Evolutionary conservation across 2,888 invertebrate species (phyloP).

Genomic region (Fragum fragum): DNA sequence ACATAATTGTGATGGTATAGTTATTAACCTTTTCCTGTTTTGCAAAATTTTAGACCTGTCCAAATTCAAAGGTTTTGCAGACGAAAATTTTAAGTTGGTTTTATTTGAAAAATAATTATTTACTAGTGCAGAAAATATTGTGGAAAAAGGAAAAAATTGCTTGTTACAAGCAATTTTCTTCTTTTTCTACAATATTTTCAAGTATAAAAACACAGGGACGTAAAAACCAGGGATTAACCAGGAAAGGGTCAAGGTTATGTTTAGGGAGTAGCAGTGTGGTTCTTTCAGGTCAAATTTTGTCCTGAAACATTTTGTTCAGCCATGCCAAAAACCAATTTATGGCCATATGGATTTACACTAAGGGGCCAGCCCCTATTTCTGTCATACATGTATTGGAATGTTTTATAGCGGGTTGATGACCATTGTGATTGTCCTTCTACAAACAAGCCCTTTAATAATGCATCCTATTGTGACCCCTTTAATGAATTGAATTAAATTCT

Average conservation of each 20-base stretch:
- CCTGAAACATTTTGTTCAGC: neutral
- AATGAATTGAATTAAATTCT: neutral
- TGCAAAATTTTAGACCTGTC: too few relatives aligned
- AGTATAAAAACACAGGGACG: too few relatives aligned
- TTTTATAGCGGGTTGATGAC: conserved; percentile 19
- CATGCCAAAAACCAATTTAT: neutral
- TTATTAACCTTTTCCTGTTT: too few relatives aligned
- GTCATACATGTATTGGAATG: conserved; percentile 30
- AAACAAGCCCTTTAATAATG: neutral
- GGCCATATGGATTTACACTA: neutral
- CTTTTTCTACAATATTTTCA: too few relatives aligned
- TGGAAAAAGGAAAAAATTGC: too few relatives aligned
- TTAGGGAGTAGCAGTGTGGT: neutral
- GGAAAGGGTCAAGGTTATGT: neutral
- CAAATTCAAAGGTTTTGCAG: too few relatives aligned
- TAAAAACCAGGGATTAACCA: too few relatives aligned
- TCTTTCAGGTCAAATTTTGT: conserved; percentile 1
- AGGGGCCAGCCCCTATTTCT: conserved; percentile 22
- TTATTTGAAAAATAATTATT: too few relatives aligned
- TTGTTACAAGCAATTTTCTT: too few relatives aligned
- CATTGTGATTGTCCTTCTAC: neutral
- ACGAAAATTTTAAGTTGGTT: too few relatives aligned
- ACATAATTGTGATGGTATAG: too few relatives aligned
- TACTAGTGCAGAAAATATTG: too few relatives aligned
- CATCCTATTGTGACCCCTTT: neutral